Percentiles rank a stretch among this genome's conserved stretches.
Conservation (phyloP, 2,797 vertebrate species). For the Emydoidea blandingii region DNA sequence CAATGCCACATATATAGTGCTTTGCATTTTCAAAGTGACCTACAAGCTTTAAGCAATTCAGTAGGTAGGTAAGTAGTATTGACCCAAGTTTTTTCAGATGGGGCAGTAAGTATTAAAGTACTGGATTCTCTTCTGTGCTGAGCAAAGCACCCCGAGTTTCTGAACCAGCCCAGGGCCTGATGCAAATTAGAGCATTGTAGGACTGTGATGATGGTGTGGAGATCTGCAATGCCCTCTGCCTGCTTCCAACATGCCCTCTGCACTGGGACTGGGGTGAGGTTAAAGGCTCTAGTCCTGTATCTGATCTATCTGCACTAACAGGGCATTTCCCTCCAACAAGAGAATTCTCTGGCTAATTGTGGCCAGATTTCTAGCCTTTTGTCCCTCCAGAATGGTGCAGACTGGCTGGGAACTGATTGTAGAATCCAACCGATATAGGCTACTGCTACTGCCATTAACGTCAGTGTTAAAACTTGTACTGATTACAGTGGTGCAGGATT, state of each 20-base stretch:
- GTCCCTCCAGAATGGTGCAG: neutral
- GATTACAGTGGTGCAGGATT: neutral
- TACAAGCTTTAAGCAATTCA: neutral
- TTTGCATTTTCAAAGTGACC: neutral
- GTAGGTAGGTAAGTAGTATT: neutral
- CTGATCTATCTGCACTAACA: neutral
- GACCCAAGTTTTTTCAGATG: neutral
- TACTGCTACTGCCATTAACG: neutral
- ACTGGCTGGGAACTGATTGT: neutral
- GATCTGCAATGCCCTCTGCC: neutral
- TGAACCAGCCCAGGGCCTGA: neutral
- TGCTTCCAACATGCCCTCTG: neutral
- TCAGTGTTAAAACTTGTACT: neutral
- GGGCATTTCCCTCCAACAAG: neutral
- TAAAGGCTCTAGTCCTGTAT: neutral
- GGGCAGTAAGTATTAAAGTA: neutral
- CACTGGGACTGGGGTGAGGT: neutral
- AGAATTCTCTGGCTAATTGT: neutral
- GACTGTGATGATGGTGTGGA: neutral
- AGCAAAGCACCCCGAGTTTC: neutral
- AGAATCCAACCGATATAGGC: neutral
- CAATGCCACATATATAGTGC: no score
- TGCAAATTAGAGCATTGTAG: neutral
- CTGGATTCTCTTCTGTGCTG: neutral
- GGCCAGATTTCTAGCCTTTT: neutral